Conservation (phyloP, 2,113 vertebrate species). For the Sisor rabdophorus region DNA sequence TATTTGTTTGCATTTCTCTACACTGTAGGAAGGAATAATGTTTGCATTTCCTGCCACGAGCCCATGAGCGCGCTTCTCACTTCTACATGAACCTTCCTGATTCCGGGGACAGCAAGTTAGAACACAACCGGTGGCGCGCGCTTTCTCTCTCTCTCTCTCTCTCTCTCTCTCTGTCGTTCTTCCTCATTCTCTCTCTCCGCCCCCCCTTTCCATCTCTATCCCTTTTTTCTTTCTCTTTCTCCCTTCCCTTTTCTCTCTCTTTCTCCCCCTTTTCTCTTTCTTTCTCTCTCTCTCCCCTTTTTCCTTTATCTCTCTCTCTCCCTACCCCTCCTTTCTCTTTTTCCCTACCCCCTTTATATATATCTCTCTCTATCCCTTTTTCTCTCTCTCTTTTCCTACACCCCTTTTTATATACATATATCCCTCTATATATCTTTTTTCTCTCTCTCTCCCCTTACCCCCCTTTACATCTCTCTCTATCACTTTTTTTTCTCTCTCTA, state of each 20-base stretch:
- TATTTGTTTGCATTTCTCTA: neutral
- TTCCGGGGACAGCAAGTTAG: slow-evolving; percentile 58
- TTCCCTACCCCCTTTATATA: neutral
- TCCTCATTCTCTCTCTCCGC: slow-evolving; percentile 56
- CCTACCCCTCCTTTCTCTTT: neutral
- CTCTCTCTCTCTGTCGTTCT: neutral
- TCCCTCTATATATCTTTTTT: neutral
- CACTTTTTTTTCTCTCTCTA: no score
- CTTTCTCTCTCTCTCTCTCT: neutral
- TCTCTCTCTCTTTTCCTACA: neutral
- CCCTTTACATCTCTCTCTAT: neutral
- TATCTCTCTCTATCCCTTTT: neutral
- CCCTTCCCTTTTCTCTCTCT: slow-evolving; percentile 41
- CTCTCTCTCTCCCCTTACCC: no score
- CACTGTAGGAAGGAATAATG: neutral
- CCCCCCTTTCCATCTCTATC: neutral
- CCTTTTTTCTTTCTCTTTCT: neutral
- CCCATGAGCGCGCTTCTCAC: neutral
- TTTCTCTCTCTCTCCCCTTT: neutral
- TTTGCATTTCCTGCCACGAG: neutral
- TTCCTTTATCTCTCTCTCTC: neutral
- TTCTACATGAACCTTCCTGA: slow-evolving; percentile 31
- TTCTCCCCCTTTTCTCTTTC: slow-evolving; percentile 51
- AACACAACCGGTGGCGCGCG: slow-evolving; percentile 37
- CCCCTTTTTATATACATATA: neutral